These are phyloP conservation scores for Caenorhabditis virilis DNA, from an alignment of 2,888 invertebrate species.

Conservation along the genomic window DNA sequence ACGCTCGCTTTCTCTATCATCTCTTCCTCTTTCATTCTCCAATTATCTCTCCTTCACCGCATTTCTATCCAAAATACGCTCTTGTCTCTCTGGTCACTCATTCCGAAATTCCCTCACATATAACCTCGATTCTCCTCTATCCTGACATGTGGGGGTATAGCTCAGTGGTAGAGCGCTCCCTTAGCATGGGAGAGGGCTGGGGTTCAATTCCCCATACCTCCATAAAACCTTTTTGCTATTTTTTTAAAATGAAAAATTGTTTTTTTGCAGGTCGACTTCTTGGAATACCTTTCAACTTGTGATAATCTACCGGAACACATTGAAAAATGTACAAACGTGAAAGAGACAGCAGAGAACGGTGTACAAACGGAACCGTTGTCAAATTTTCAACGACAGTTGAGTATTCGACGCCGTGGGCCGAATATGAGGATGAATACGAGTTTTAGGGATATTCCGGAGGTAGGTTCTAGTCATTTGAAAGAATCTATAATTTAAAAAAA, in stretches of 20 bases:
- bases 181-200: not conserved
- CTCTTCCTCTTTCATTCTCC: too few species aligned
- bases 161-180: not conserved
- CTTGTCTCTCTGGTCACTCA: too few species aligned
- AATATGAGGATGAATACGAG: not conserved
- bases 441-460: constrained; percentile 11
- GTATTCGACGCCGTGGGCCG: not conserved
- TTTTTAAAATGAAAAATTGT: too few species aligned
- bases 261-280: constrained; percentile 12
- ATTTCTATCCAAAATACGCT: too few species aligned
- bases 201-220: not conserved
- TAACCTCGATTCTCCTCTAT: too few species aligned
- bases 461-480: not conserved
- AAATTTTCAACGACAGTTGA: constrained; percentile 1
- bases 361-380: not conserved
- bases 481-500: not conserved
- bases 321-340: constrained; percentile 1
- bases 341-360: not conserved
- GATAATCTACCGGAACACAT: not conserved
- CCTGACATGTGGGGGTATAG: too few species aligned
- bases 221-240: too few species aligned
- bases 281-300: constrained; percentile 4
- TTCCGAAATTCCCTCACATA: too few species aligned
- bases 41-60: too few species aligned
- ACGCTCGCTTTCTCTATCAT: too few species aligned